A percentile compares a stretch with the other conserved stretches of the same genome.
phyloP scores from a whole-genome alignment of 1,140 invertebrate species.

The Babylonia areolata region DNA sequence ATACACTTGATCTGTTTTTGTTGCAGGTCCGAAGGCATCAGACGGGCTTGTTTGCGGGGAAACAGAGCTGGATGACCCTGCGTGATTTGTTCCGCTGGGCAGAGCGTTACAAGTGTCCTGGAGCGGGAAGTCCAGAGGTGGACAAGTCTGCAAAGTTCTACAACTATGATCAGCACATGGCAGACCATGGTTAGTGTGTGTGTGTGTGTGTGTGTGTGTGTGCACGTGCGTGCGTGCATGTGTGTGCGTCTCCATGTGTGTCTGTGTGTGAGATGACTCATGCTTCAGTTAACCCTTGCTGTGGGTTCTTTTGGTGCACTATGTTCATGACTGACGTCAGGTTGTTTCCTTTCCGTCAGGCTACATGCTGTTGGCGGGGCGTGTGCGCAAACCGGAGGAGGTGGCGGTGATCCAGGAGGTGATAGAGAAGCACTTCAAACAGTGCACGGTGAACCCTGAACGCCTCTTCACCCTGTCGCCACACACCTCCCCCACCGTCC shows the following conservation, averaged over 20 bases:
- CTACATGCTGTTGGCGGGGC: constrained; percentile 94
- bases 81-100: constrained; percentile 99
- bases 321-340: too few species aligned
- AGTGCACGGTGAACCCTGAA: constrained; percentile 82
- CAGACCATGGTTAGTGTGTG: constrained; percentile 86
- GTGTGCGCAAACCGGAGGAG: constrained; percentile 91
- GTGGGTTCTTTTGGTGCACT: too few species aligned
- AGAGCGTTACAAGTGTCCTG: constrained; percentile 86
- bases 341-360: constrained; percentile 75
- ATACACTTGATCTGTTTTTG: too few species aligned
- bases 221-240: too few species aligned
- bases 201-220: neutral
- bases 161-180: constrained; percentile 98
- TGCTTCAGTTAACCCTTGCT: too few species aligned
- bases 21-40: constrained; percentile 84
- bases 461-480: constrained; percentile 87
- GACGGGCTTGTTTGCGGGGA: constrained; percentile 93
- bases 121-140: constrained; percentile 47
- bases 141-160: constrained; percentile 77
- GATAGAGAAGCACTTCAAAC: constrained; percentile 90
- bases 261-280: too few species aligned
- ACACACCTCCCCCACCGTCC: constrained; percentile 87
- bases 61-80: constrained; percentile 95
- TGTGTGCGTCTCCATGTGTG: too few species aligned
- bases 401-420: constrained; percentile 83